A percentile compares a stretch with the other conserved stretches of the same genome.
phyloP scores from a whole-genome alignment of 2,113 vertebrate genomes.

The Hemiscyllium ocellatum region DNA sequence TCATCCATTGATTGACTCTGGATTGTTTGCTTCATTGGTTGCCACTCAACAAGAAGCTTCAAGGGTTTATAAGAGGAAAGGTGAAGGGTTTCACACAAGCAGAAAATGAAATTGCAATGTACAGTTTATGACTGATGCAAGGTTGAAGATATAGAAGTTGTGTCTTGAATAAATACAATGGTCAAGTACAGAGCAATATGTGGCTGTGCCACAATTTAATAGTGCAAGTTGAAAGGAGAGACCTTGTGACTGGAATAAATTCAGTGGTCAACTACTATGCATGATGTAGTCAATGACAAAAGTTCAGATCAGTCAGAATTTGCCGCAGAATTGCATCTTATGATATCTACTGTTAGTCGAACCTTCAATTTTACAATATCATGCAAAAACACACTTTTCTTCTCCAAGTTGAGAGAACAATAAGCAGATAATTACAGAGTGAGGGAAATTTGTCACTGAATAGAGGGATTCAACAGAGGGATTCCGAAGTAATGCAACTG shows the following conservation, averaged over 20 bases:
- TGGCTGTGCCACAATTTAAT: constrained; percentile 22
- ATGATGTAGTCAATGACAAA: not conserved
- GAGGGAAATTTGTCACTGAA: not conserved
- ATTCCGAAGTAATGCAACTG: not conserved
- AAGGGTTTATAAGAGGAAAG: not conserved
- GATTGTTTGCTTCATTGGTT: constrained; percentile 24
- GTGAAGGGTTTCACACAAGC: not conserved
- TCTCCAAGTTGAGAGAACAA: not conserved
- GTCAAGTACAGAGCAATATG: constrained; percentile 5
- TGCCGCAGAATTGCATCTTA: not conserved
- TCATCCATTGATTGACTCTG: constrained; percentile 4
- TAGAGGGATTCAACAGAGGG: not conserved
- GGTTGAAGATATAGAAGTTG: constrained; percentile 18
- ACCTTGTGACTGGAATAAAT: not conserved
- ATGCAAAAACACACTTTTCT: not conserved
- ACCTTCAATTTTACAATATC: not conserved
- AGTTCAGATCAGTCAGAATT: not conserved
- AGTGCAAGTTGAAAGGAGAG: not conserved
- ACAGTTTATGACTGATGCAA: not conserved
- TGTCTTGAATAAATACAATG: constrained; percentile 25
- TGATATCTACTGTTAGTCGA: not conserved
- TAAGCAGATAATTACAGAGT: not conserved
- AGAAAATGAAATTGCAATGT: not conserved
- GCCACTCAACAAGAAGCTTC: not conserved
- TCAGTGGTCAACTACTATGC: not conserved